Conservation (phyloP, 2,888 invertebrate species). For the Spodoptera exigua region DNA sequence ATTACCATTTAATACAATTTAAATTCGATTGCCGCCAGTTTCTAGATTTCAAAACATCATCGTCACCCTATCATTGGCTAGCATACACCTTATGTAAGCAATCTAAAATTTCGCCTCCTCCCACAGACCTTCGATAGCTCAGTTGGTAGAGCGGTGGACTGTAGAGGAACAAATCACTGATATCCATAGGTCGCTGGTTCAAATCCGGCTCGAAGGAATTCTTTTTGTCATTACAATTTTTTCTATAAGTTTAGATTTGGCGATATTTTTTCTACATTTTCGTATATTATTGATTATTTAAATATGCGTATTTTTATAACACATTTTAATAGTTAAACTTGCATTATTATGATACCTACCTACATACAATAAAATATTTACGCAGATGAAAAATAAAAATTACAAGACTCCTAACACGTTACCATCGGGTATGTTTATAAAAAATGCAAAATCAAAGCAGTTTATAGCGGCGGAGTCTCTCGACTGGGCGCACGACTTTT, state of each 20-base stretch:
- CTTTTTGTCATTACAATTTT: conserved; percentile 55
- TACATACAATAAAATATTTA: no score
- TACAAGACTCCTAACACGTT: no score
- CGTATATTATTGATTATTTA: conserved; percentile 22
- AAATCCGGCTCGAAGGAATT: conserved; percentile 90
- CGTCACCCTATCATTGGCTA: conserved; percentile 61
- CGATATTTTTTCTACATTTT: not conserved
- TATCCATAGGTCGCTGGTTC: conserved; percentile 91
- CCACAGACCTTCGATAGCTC: conserved; percentile 83
- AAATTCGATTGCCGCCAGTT: no score
- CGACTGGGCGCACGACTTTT: no score
- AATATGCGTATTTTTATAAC: not conserved
- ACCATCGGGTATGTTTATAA: no score
- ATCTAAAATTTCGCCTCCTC: conserved; percentile 48
- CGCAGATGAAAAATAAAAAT: no score
- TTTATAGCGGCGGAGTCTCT: no score
- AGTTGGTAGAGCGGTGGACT: conserved; percentile 89
- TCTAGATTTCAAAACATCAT: conserved; percentile 19
- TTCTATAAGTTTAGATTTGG: conserved; percentile 2
- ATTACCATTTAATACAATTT: no score
- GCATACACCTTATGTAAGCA: not conserved
- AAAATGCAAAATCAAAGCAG: no score
- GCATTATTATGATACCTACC: no score
- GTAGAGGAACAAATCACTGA: conserved; percentile 63
- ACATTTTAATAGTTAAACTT: not conserved